Base-by-base conservation (phyloP, 2,797 vertebrate genomes). In the Oryzias dopingdopingensis region DNA sequence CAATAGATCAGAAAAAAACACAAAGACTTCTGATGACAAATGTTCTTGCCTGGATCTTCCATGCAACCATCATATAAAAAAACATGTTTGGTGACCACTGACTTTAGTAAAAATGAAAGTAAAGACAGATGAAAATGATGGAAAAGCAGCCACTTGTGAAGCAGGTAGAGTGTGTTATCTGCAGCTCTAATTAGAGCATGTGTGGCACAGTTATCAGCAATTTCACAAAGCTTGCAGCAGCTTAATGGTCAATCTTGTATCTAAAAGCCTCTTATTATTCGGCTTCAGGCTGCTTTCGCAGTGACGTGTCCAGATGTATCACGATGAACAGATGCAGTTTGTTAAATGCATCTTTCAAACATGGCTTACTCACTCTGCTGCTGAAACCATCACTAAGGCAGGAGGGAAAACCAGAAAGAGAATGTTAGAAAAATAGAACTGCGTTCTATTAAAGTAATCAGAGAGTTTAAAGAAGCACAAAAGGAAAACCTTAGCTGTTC, bases 301-400 rank as follows among this genome's bases (percentile, higher is more conserved):
- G 83, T 80, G 72, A 26, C 62, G 84, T 62, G 57, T 68, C 69
- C 48, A 49, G 73, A 75, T 69, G 46, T 67, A 66, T 72, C 59
- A 70, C 62, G 60, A 16, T 52, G 67, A 74, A 52, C 59, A 69
- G 56, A 74, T 18, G 23, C 3, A 5, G 26, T 67, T 74, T 76
- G 58, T 78, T 67, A 63, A 76, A 62, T 45, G 59, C 56, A 72
- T 62, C 42, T 49, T 13, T 60, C 53, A 56, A 16, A 8, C 42
- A 64, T 79, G 62, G 17, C 70, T 83, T 89, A 91, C 89, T 91
- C 87, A 91, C 88, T 84, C 79, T 81, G 81, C 65, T 52, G 77
- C 61, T 76, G 82, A 82, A 74, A 77, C 85, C 81, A 86, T 89
- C 89, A 90, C 89, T 91, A 83, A 76, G 75, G 64, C 63, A 71